Base-by-base conservation (phyloP, 1,140 invertebrate species). In the Pseudobourletiella spinata region DNA sequence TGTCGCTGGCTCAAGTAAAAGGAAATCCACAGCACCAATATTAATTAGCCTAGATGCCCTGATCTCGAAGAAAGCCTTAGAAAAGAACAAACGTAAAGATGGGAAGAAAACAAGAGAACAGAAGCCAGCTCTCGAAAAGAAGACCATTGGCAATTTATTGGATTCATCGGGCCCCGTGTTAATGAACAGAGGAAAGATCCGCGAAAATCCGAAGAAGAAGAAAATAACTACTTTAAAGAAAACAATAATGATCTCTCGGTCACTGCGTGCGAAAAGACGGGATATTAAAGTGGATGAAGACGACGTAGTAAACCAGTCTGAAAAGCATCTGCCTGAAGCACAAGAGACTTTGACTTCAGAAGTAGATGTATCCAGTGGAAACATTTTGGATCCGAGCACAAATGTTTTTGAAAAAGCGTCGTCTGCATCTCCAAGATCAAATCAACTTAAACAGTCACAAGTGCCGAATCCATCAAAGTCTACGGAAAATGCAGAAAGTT, bases 101-200 rank as follows among this genome's bases (percentile, higher is more conserved):
- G 35, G 15, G 15, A 35, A 43, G 1, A 46, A 39, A 25, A 6
- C 6, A 6, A 48, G 26, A 32, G 8, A 48, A 35, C 18, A 25
- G 29, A 42, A 50, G 42, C 30, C 20, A 57, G 20, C 22, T 24
- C 44, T 54, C 11, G 28, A 43, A 8, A 63, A 63, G 42, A 16
- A 44, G 2, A 67, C 64, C 8, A 20, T 29, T 2, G 65, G 65
- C 51, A 70, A 70, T 65, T 29, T 55, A 16, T 29, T 70, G 15
- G 68, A 70, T 30, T 61, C 68, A n/a, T 66, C 68, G 16, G 68
- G 62, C 16, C 59, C 63, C n/a, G 43, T 24, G 4, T 18, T 65
- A 6, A 66, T 67, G 11, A 51, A 60, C 24, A 30, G 63, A 28
- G 68, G 68, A 15, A 70, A 70, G 51, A 64, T 66, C 2, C 44